Base-by-base conservation (phyloP, 2,888 invertebrate species). In the Trissonchulus sp. region DNA sequence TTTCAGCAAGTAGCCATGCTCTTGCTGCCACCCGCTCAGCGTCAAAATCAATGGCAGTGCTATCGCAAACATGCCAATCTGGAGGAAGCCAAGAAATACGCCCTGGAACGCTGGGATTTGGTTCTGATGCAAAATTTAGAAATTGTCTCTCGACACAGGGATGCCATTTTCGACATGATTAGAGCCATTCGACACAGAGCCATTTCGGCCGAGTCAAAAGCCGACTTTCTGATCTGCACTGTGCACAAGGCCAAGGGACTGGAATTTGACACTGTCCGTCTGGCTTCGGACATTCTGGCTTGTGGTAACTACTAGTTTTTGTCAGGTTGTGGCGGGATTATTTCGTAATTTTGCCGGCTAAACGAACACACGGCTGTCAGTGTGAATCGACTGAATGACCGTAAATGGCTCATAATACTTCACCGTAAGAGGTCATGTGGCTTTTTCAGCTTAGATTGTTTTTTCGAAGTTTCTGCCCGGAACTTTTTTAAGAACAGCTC, bases 231-330 rank as follows among this genome's bases (percentile, higher is more conserved):
- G 18, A 84, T 86, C 77, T 83, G 82, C 38, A 86, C 86, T 23
- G 85, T 84, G 15, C 86, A 86, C 79, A 86, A 86, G 77, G 79
- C 86, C 23, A 86, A 86, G 78, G 86, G 86, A 8, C 78, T 86
- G 72, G 86, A 86, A 79, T 86, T 86, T 79, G 82, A 83, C 74
- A 84, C 84, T 3, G 86, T 86, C 28, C 77, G 79, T 30, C 75
- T 86, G 62, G 81, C 83, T 2, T 83, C 85, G 78, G 86, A 86
- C 76, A 85, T 82, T 77, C 48, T 74, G 28, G 63, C n/a, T 28
- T 37, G 73, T 2, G 74, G 62, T 18, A 35, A 65, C n/a, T n/a
- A n/a, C n/a, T n/a, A n/a, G n/a, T n/a, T n/a, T n/a, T n/a, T n/a
- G n/a, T n/a, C n/a, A n/a, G n/a, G n/a, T n/a, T n/a, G n/a, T n/a